Evolutionary conservation across 1,140 invertebrate genomes (phyloP), one percentile per base, ranked within the genome.

Genomic region (Wiebesia pumilae): DNA sequence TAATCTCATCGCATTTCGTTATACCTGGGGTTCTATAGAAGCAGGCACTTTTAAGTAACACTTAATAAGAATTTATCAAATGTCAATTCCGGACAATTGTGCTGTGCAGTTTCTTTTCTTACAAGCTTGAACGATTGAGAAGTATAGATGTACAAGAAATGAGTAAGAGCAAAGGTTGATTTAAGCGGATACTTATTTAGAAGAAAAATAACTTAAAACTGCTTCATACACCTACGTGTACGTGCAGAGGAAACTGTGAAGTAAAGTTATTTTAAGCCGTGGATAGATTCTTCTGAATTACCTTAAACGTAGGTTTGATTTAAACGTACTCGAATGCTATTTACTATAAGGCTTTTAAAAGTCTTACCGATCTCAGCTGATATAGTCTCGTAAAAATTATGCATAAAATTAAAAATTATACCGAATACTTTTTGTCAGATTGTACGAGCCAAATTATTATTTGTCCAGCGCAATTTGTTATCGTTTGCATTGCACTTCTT

Each of bases 381-480:
- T 7, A 54, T 54, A 12, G 51, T 2, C 7, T 21, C 1, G 9
- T 54, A 9, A 54, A 54, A 54, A 54, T 19, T 54, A 54, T 54
- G 2, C 19, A 16, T 54, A 21, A 16, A 16, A 54, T 14, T 14
- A 27, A 62, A 62, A 62, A 62, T 62, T 62, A 62, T 62, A 27
- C 10, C 2, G 27, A 62, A 62, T 62, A 27, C 0, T 27, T 62
- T 27, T 24, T 21, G 67, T 19, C 10, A 67, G 62, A 82, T 82
- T 38, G 27, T 30, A 43, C 27, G 30, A 21, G 24, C 16, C 7
- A n/a, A 78, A 77, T 78, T 65, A 77, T 78, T 35, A 78, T 84
- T 78, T 54, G 71, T 83, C 54, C 54, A 24, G 71, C 16, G 27
- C 9, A 78, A 84, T 78, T 84, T 77, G 82, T 77, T 83, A 40